Percentiles rank a stretch among this genome's conserved stretches.
Conservation (phyloP, 30 jellyfish, hydroid and myxozoan species). For the Mastigias papua region DNA sequence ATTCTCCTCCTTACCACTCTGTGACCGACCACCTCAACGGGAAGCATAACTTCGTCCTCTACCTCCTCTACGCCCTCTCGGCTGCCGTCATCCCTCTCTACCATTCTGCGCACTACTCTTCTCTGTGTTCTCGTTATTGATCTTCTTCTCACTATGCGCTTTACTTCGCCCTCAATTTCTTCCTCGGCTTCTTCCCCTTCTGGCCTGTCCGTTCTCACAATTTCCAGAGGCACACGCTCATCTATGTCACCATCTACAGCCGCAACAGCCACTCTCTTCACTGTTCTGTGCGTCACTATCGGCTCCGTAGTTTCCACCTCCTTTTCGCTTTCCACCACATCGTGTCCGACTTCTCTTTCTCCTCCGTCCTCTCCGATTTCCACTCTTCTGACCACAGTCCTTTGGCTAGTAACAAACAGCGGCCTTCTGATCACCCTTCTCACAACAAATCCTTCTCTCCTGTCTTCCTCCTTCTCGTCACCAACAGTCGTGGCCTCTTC, state of each 20-base stretch:
- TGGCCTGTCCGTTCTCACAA: constrained; percentile 76
- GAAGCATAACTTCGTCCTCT: constrained; percentile 59
- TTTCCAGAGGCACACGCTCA: constrained; percentile 66
- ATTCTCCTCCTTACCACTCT: constrained; percentile 53
- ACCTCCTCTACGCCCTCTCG: constrained; percentile 42
- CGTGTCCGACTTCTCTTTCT: constrained; percentile 55
- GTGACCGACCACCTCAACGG: constrained; percentile 56
- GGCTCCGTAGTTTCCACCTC: constrained; percentile 58
- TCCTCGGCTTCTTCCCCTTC: constrained; percentile 67
- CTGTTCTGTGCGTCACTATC: constrained; percentile 65
- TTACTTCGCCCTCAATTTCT: constrained; percentile 72
- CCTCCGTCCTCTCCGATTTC: constrained; percentile 42
- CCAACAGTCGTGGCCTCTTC: background rate
- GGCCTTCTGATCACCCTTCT: constrained; percentile 78
- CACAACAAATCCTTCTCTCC: constrained; percentile 41
- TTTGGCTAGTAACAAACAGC: constrained; percentile 75
- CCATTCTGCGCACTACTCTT: constrained; percentile 77
- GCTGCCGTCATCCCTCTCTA: constrained; percentile 43
- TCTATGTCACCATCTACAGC: constrained; percentile 34
- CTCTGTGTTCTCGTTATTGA: constrained; percentile 73
- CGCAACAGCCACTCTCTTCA: constrained; percentile 68
- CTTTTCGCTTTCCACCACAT: constrained; percentile 53
- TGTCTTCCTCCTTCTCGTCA: constrained; percentile 37
- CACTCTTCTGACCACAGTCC: constrained; percentile 61
- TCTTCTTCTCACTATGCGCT: constrained; percentile 77